Conservation (phyloP, 2,113 vertebrate genomes). For the Pituophis catenifer region DNA sequence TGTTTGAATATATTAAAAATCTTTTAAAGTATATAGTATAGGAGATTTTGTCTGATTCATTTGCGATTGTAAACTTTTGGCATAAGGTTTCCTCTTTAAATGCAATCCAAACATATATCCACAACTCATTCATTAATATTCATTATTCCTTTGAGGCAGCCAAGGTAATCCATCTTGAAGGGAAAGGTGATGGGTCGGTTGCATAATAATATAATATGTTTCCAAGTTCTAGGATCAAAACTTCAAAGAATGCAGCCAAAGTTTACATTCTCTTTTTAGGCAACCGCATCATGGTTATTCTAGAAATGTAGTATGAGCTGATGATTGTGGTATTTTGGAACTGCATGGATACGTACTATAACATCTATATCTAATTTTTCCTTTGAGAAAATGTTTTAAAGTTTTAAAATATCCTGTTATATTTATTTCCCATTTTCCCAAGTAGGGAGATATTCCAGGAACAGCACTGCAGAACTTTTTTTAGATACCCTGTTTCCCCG, state of each 20-base stretch:
- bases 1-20: neutral
- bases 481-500: neutral
- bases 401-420: neutral
- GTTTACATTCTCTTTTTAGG: neutral
- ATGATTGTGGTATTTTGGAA: neutral
- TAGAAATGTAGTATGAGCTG: neutral
- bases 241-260: neutral
- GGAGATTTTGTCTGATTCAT: neutral
- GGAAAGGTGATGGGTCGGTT: neutral
- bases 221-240: neutral
- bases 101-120: neutral
- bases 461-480: neutral
- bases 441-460: neutral
- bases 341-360: neutral
- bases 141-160: neutral
- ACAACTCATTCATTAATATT: neutral
- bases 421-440: neutral
- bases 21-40: neutral
- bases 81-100: neutral
- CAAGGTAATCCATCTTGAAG: neutral
- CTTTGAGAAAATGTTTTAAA: neutral
- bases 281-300: neutral
- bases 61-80: neutral
- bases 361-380: neutral
- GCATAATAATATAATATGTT: slow-evolving; percentile 8